These are phyloP conservation scores for Mormyrops boulengeri DNA, from an alignment of 2,797 vertebrate genomes.

Conservation along the genomic window DNA sequence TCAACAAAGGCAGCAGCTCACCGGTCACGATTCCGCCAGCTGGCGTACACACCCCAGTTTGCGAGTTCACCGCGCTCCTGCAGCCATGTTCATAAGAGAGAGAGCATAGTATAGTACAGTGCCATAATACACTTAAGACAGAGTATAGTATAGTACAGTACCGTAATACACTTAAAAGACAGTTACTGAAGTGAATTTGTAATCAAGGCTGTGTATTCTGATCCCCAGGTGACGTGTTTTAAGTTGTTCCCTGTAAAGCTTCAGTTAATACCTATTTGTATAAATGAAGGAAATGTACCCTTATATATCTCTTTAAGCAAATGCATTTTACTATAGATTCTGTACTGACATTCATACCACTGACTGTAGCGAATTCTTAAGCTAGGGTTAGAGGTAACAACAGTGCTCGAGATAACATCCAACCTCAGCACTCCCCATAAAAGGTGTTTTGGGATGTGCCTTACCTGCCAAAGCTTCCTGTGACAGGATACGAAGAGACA, in stretches of 20 bases:
- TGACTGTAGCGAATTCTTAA: not conserved
- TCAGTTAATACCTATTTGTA: not conserved
- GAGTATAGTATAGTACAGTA: not conserved
- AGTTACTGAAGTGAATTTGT: not conserved
- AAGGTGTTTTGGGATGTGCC: not conserved
- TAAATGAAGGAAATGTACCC: not conserved
- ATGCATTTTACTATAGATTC: not conserved
- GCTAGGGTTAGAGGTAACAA: not conserved
- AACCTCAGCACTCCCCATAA: not conserved
- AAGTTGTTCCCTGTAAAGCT: not conserved
- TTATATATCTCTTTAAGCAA: not conserved
- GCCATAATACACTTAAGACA: not conserved
- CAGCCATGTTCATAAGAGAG: slow-evolving; percentile 28
- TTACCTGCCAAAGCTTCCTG: slow-evolving; percentile 89
- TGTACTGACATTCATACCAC: not conserved
- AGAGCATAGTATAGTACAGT: not conserved
- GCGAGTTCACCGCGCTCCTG: slow-evolving; percentile 90
- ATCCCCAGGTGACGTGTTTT: not conserved
- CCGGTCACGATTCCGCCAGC: slow-evolving; percentile 84
- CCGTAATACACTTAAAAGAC: not conserved
- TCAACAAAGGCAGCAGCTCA: slow-evolving; percentile 44
- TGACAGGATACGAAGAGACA: slow-evolving; percentile 81
- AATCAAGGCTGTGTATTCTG: not conserved
- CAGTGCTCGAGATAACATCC: not conserved
- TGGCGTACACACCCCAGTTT: slow-evolving; percentile 81